phyloP scores from a whole-genome alignment of 1,140 invertebrate genomes.

The Calephelis virginiensis region DNA sequence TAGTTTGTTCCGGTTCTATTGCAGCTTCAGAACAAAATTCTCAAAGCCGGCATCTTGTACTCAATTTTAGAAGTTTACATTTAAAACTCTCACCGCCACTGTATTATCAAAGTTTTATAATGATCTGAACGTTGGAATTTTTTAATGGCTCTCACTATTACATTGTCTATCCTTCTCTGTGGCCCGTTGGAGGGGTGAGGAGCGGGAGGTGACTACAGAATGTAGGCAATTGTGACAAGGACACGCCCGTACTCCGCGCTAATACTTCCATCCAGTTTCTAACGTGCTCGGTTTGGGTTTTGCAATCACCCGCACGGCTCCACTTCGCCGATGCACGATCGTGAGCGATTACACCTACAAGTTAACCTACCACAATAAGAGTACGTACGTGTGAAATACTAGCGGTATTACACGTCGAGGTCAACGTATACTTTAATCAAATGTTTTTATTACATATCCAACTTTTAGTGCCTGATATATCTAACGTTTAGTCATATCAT shows the following conservation, averaged over 20 bases:
- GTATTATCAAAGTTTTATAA: conserved; percentile 26
- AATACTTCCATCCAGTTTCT: conserved; percentile 77
- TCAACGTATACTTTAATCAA: conserved; percentile 18
- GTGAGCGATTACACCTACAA: conserved; percentile 58
- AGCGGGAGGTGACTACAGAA: conserved; percentile 59
- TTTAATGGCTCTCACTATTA: conserved; percentile 60
- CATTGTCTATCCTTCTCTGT: conserved; percentile 65
- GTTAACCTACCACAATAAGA: conserved; percentile 47
- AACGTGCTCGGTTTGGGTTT: conserved; percentile 68
- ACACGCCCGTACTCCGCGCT: conserved; percentile 73
- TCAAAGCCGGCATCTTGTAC: conserved; percentile 16
- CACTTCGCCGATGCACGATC: conserved; percentile 56
- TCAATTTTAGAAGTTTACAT: neutral
- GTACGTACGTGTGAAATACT: conserved; percentile 40
- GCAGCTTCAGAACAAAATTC: conserved; percentile 37
- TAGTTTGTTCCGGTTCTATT: conserved; percentile 67
- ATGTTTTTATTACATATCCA: conserved; percentile 21
- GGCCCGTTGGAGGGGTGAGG: conserved; percentile 41
- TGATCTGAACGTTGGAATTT: conserved; percentile 40
- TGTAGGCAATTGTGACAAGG: conserved; percentile 77
- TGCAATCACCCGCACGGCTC: conserved; percentile 62
- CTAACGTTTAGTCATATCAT: no score
- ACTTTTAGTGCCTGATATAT: no score
- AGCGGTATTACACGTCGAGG: conserved; percentile 25
- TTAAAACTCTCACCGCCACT: conserved; percentile 12